Evolutionary conservation across 2,888 invertebrate genomes (phyloP).

Genomic region (Synanthedon myopaeformis): DNA sequence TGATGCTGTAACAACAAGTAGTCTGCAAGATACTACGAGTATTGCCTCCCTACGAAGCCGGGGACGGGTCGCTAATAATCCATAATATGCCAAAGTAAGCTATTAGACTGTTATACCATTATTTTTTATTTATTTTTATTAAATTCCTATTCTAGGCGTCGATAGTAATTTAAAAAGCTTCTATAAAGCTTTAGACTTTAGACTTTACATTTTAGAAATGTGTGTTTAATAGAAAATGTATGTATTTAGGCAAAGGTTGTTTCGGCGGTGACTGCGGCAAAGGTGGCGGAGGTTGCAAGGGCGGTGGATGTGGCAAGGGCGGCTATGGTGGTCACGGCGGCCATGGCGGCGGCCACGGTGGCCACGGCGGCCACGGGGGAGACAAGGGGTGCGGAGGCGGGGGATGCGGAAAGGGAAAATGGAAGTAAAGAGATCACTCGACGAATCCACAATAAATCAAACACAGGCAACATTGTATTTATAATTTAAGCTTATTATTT

Average conservation of each 20-base stretch:
- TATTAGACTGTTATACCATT: too few species aligned
- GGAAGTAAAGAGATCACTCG: not conserved
- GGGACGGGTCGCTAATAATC: too few species aligned
- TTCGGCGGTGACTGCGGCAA: not conserved
- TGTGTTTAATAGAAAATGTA: not conserved
- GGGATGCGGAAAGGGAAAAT: slow-evolving; percentile 4
- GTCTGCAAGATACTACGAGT: too few species aligned
- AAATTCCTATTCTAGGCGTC: too few species aligned
- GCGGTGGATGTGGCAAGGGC: not conserved
- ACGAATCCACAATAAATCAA: not conserved
- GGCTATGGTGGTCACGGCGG: not conserved
- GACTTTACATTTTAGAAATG: too few species aligned
- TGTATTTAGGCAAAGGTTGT: not conserved
- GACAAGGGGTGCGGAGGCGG: slow-evolving; percentile 20
- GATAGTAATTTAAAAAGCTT: too few species aligned
- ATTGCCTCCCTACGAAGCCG: too few species aligned
- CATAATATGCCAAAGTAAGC: too few species aligned
- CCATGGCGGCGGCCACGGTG: slow-evolving; percentile 4
- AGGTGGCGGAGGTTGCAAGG: not conserved
- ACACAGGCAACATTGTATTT: not conserved
- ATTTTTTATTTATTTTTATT: too few species aligned
- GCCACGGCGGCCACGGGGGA: slow-evolving; percentile 16
- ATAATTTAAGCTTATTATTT: too few species aligned
- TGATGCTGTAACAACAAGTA: too few species aligned
- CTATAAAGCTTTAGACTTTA: too few species aligned